Percentiles rank a stretch among this genome's conserved stretches.
Conservation (phyloP, 2,888 invertebrate species). For the Agriotes lineatus region DNA sequence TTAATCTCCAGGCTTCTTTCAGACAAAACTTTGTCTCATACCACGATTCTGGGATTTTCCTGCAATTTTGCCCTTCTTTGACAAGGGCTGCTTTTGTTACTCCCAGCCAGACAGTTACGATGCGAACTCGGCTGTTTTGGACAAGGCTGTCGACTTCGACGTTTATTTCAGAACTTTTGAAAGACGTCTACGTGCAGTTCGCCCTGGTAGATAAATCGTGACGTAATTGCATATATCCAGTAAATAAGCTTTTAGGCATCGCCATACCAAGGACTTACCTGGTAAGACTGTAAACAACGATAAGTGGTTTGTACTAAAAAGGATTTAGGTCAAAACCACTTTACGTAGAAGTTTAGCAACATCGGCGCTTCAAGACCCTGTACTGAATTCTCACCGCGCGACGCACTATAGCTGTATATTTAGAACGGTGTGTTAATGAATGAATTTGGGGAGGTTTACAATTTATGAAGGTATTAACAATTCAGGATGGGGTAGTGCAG, state of each 20-base stretch:
- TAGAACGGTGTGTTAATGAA: neutral
- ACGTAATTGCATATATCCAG: neutral
- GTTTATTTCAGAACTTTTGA: too few species aligned
- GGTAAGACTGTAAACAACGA: too few species aligned
- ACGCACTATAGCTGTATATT: neutral
- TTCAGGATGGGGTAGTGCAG: constrained; percentile 6
- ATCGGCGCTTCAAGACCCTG: too few species aligned
- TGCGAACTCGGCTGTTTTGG: neutral
- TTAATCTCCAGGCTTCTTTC: neutral
- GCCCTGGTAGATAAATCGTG: too few species aligned
- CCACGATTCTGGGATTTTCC: neutral
- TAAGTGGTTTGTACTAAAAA: too few species aligned
- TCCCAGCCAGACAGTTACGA: neutral
- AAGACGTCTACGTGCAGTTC: too few species aligned
- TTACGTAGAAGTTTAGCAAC: too few species aligned
- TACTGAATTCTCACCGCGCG: too few species aligned
- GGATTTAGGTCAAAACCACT: too few species aligned
- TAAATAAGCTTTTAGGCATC: too few species aligned
- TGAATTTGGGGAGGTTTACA: constrained; percentile 15
- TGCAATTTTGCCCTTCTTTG: neutral
- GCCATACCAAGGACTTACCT: too few species aligned
- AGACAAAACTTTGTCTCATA: neutral
- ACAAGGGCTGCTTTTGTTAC: neutral
- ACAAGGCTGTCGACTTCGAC: too few species aligned
- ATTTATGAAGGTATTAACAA: constrained; percentile 16